These are phyloP conservation scores for Danio tinwini DNA, from an alignment of 2,797 vertebrate species.

Conservation along the genomic window DNA sequence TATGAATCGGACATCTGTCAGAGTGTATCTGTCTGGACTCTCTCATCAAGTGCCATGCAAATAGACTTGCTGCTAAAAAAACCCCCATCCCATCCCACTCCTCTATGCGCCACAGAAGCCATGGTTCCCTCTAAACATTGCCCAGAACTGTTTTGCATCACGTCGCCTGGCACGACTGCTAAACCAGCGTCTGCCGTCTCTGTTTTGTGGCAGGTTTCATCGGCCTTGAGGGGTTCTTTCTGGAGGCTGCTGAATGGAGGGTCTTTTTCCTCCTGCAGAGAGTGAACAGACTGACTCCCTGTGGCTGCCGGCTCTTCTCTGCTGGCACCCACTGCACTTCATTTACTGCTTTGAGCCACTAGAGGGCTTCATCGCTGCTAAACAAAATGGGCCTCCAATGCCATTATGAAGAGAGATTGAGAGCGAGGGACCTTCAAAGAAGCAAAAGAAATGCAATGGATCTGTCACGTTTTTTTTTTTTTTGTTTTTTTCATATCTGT, in stretches of 20 bases:
- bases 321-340: conserved; percentile 30
- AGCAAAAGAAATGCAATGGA: conserved; percentile 41
- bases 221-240: conserved; percentile 71
- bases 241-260: conserved; percentile 25
- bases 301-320: conserved; percentile 38
- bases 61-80: conserved; percentile 18
- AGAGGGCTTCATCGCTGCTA: conserved; percentile 4
- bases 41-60: background rate
- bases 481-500: conserved; percentile 16
- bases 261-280: conserved; percentile 48
- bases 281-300: conserved; percentile 36
- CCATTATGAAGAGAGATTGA: conserved; percentile 13
- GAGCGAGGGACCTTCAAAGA: conserved; percentile 32
- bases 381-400: background rate
- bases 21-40: background rate
- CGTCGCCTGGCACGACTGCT: conserved; percentile 29
- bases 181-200: conserved; percentile 46
- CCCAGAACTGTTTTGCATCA: conserved; percentile 37
- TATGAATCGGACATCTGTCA: background rate
- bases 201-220: conserved; percentile 76
- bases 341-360: conserved; percentile 24
- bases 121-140: conserved; percentile 45
- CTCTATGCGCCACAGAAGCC: conserved; percentile 15
- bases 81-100: conserved; percentile 11
- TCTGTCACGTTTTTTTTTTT: conserved; percentile 22